Base-by-base conservation (phyloP, 2,888 invertebrate species). In the Hypselothyrea guttata region DNA sequence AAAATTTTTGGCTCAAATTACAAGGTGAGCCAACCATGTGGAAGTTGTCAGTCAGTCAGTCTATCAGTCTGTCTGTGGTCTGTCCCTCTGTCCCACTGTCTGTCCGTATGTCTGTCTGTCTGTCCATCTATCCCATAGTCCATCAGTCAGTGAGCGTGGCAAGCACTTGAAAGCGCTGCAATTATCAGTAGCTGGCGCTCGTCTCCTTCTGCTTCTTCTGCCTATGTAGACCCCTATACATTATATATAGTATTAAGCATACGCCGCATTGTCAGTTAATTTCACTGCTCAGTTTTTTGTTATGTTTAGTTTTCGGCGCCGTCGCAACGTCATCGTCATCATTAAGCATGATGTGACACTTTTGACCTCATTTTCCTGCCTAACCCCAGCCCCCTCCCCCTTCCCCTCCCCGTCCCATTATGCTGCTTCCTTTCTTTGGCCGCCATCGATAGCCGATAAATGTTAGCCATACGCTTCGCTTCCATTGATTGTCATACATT, bases 301-400 rank as follows among this genome's bases (percentile, higher is more conserved):
- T 28, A 46, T 48, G 49, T 37, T 44, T 69, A 47, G 48, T 63
- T 58, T 56, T 71, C 56, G 63, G 54, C 56, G 51, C 59, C 58
- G 31, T 46, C 28, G 45, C 12, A 45, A 41, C 66, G 65, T 75
- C 81, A 77, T 67, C 75, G 59, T 84, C 84, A 87, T 87, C 87
- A 87, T 86, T 79, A 81, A 75, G 86, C 77, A 87, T 87, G 87
- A 87, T 87, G 87, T 85, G 87, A 87, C 87, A 87, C 71, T 86
- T 87, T 87, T 86, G 75, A 75, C 84, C 83, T 85, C 71, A 70
- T 65, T 82, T 71, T 59, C 47, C 58, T 16, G 13, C 8, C 3
- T 13, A 0, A 9, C 8, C 13, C n/a, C 4, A 9, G 1, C 2
- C 13, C 7, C 1, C 15, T 3, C 30, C 7, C 8, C 16, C 35